These are phyloP conservation scores for Lasioglossum leucozonium DNA, from an alignment of 2,888 invertebrate species.

Conservation along the genomic window DNA sequence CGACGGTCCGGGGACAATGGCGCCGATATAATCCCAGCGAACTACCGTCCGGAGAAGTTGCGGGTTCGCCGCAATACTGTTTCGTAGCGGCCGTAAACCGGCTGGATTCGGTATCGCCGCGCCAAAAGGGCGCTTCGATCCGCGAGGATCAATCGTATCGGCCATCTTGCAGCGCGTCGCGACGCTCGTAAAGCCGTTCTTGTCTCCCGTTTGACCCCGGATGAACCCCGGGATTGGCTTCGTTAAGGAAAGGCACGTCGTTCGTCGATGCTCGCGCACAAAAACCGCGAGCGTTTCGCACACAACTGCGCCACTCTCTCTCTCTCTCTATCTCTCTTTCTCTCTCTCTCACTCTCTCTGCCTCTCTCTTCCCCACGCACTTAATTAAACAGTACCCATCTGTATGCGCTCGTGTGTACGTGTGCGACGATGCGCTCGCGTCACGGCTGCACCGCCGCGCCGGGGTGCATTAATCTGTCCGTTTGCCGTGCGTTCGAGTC, in stretches of 20 bases:
- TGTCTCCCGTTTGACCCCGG: constrained; percentile 73
- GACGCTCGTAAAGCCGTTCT: constrained; percentile 50
- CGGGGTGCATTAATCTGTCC: constrained; percentile 9
- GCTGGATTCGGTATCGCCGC: neutral
- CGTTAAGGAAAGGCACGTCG: constrained; percentile 75
- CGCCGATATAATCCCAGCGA: neutral
- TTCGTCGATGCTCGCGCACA: constrained; percentile 47
- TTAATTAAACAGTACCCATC: neutral
- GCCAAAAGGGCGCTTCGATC: neutral
- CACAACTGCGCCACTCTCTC: neutral
- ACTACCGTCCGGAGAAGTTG: neutral
- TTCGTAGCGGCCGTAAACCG: neutral
- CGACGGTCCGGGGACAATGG: neutral
- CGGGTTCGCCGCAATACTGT: neutral
- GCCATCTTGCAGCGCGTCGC: constrained; percentile 46
- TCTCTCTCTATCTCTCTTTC: neutral
- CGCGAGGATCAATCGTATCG: constrained; percentile 55
- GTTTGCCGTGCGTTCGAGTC: constrained; percentile 9
- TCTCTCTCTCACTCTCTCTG: too few species aligned
- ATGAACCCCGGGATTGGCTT: constrained; percentile 77
- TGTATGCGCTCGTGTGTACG: neutral
- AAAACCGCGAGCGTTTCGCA: constrained; percentile 31
- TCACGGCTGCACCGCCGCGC: neutral
- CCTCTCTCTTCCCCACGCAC: neutral
- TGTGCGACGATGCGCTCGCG: neutral